Conservation (phyloP, 2,113 vertebrate species). For the Sakesphorus luctuosus region DNA sequence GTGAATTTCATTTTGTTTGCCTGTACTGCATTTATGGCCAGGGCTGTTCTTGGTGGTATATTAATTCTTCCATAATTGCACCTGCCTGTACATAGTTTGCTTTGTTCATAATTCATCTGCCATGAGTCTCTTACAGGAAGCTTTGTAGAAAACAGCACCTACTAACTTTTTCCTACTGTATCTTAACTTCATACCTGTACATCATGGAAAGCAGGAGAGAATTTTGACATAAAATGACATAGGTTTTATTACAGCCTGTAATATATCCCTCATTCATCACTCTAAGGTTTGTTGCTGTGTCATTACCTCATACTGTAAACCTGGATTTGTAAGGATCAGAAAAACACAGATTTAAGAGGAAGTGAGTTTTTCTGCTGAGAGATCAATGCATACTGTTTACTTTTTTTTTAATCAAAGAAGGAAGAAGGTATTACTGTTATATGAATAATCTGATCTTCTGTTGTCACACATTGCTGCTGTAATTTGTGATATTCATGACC, state of each 20-base stretch:
- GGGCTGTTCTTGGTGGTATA: background rate
- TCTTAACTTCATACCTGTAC: background rate
- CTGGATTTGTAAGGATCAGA: background rate
- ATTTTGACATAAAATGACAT: background rate
- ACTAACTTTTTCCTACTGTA: background rate
- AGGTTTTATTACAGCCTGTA: background rate
- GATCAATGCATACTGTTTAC: background rate
- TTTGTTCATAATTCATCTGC: background rate
- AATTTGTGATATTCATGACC: constrained; percentile 15
- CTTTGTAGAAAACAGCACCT: background rate
- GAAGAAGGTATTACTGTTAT: background rate
- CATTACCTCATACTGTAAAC: background rate
- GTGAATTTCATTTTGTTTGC: background rate
- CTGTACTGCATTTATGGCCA: background rate
- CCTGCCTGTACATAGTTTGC: background rate
- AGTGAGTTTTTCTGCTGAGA: background rate
- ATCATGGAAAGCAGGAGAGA: background rate
- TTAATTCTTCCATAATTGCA: background rate
- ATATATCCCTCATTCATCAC: rapidly evolving
- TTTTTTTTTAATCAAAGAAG: background rate
- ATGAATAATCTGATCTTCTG: background rate
- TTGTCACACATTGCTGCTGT: background rate
- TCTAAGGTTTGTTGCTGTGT: background rate
- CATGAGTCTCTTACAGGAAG: background rate
- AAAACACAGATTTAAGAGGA: background rate